These are phyloP conservation scores for Eublepharis macularius DNA, from an alignment of 2,113 vertebrate genomes.

Conservation along the genomic window DNA sequence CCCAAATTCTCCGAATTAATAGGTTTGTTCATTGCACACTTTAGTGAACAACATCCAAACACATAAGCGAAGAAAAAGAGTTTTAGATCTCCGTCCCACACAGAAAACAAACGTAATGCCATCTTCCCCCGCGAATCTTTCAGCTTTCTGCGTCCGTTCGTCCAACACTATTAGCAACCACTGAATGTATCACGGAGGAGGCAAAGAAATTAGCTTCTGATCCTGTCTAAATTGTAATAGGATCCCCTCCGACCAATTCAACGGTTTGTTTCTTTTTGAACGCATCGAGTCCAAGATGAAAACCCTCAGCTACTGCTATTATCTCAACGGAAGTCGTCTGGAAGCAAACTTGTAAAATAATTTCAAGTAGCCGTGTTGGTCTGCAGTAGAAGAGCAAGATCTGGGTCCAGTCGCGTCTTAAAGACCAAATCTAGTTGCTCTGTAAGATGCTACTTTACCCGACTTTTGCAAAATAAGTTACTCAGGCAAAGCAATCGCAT, in stretches of 20 bases:
- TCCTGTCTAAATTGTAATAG: not conserved
- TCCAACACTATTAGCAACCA: slow-evolving; percentile 42
- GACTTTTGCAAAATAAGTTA: no score
- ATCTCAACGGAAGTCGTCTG: fast-evolving
- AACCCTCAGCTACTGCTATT: fast-evolving
- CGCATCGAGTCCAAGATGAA: fast-evolving
- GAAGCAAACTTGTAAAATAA: not conserved
- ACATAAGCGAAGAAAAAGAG: not conserved
- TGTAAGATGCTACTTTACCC: no score
- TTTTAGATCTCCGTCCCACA: not conserved
- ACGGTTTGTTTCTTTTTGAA: not conserved
- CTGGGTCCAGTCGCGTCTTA: no score
- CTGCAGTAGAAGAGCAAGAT: no score
- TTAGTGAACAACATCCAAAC: not conserved
- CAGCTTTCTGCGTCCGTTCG: not conserved
- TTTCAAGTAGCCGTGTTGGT: no score
- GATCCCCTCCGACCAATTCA: no score
- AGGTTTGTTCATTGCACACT: not conserved
- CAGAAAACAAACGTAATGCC: not conserved
- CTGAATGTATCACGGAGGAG: slow-evolving; percentile 50
- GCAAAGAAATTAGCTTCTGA: slow-evolving; percentile 46
- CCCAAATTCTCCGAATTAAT: not conserved
- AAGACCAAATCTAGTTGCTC: no score
- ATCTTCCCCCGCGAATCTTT: no score
- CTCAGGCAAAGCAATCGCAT: fast-evolving